A percentile compares a stretch with the other conserved stretches of the same genome.
Conservation (phyloP, 1,140 invertebrate genomes). For the Bombus sibiricus region DNA sequence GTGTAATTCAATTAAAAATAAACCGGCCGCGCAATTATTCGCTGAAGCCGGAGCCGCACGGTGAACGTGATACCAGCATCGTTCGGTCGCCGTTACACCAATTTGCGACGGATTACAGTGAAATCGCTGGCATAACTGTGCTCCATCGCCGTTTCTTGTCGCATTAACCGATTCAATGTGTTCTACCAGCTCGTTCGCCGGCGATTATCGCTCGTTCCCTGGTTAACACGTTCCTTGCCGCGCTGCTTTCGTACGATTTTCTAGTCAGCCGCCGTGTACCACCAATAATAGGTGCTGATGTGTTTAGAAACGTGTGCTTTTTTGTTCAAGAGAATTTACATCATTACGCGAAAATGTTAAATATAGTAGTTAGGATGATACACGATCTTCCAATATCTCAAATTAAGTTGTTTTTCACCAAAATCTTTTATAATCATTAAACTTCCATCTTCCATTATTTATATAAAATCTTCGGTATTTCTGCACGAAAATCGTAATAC, state of each 20-base stretch:
- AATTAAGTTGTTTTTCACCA: too few species aligned
- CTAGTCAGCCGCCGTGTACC: not conserved
- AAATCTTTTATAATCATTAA: too few species aligned
- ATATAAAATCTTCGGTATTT: not conserved
- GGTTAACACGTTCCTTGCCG: not conserved
- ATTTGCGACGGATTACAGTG: slow-evolving; percentile 28
- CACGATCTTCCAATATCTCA: too few species aligned
- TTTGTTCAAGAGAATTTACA: not conserved
- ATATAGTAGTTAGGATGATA: not conserved
- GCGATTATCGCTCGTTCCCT: slow-evolving; percentile 17
- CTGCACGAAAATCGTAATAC: not conserved
- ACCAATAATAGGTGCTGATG: not conserved
- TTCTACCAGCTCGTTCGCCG: slow-evolving; percentile 6
- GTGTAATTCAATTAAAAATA: slow-evolving; percentile 47
- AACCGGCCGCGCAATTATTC: slow-evolving; percentile 27
- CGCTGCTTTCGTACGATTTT: not conserved
- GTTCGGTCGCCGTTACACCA: slow-evolving; percentile 26
- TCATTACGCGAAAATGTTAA: not conserved
- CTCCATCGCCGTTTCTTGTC: slow-evolving; percentile 29
- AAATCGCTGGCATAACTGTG: slow-evolving; percentile 20
- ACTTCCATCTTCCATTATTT: too few species aligned
- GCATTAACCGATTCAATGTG: slow-evolving; percentile 34
- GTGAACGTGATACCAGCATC: slow-evolving; percentile 1
- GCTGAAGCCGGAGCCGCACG: not conserved
- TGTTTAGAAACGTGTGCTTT: not conserved